Evolutionary conservation across 2,113 vertebrate species (phyloP).

Genomic region (Corythornis madagascariensis): DNA sequence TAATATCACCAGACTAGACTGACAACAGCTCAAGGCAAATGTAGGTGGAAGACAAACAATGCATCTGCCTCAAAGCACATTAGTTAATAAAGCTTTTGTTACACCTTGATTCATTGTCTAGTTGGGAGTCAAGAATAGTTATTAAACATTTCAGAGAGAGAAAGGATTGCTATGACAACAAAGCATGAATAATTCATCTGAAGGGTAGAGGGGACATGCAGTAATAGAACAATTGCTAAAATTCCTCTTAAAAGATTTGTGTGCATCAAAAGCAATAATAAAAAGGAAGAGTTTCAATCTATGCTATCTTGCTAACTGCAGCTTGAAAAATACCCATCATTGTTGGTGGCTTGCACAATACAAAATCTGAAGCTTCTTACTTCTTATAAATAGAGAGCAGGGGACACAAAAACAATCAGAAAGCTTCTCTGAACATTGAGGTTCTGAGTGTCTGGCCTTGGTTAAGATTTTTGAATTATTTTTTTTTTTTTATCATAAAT

Average conservation of each 20-base stretch:
- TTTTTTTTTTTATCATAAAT: not conserved
- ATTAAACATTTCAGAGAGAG: conserved; percentile 69
- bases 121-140: conserved; percentile 50
- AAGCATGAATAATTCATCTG: conserved; percentile 68
- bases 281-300: conserved; percentile 57
- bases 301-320: conserved; percentile 24
- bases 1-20: not conserved
- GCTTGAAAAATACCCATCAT: conserved; percentile 46
- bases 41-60: conserved; percentile 9
- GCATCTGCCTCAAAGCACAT: not conserved
- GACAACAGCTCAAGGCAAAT: not conserved
- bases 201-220: conserved; percentile 42
- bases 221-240: conserved; percentile 66
- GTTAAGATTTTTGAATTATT: not conserved
- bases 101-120: conserved; percentile 48
- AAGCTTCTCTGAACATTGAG: conserved; percentile 17
- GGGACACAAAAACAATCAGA: not conserved
- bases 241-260: conserved; percentile 62
- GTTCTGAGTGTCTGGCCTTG: not conserved
- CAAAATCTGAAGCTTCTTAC: conserved; percentile 37
- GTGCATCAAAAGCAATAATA: conserved; percentile 56
- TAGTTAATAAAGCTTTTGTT: conserved; percentile 60
- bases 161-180: conserved; percentile 67
- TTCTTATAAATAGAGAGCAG: not conserved
- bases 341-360: conserved; percentile 31